These are phyloP conservation scores for Actenoides hombroni DNA, from an alignment of 2,113 vertebrate species.

Conservation along the genomic window DNA sequence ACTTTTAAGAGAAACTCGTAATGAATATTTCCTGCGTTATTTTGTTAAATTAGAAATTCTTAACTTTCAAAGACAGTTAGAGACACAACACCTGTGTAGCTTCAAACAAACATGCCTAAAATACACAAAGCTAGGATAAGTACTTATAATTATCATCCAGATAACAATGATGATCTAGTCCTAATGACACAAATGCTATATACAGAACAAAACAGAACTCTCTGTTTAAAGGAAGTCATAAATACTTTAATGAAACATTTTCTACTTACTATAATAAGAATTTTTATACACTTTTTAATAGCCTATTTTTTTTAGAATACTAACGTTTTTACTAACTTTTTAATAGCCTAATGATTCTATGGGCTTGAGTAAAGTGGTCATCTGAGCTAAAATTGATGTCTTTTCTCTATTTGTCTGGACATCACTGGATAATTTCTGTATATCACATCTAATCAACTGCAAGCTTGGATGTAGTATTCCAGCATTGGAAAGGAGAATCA, in stretches of 20 bases:
- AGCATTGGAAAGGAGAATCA: background rate
- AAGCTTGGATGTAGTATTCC: background rate
- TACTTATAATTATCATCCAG: background rate
- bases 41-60: background rate
- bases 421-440: background rate
- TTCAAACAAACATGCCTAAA: background rate
- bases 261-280: background rate
- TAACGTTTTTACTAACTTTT: background rate
- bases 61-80: background rate
- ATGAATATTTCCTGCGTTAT: background rate
- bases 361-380: background rate
- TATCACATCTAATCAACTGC: background rate
- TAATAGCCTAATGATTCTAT: background rate
- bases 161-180: background rate
- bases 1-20: background rate
- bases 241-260: background rate
- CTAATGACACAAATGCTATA: background rate
- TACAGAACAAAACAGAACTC: background rate
- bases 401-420: background rate
- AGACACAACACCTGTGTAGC: background rate
- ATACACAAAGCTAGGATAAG: background rate
- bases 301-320: background rate
- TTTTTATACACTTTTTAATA: background rate
- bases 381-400: background rate
- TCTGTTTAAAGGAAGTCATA: background rate